Evolutionary conservation across 2,797 vertebrate species (phyloP).

Genomic region (Antrozous pallidus): DNA sequence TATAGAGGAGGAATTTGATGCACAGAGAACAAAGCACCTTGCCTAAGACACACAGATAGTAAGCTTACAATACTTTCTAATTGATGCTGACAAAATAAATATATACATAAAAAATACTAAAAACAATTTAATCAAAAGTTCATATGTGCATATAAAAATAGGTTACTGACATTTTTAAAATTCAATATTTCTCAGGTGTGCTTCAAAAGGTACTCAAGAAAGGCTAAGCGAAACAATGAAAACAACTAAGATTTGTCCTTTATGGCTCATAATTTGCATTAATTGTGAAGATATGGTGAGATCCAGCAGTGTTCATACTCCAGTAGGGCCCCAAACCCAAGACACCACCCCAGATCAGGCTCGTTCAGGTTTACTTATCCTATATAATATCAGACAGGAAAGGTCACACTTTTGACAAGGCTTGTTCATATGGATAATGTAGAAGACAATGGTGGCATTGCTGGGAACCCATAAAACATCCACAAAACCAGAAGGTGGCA

Average conservation of each 20-base stretch:
- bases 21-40: neutral
- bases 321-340: neutral
- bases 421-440: neutral
- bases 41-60: neutral
- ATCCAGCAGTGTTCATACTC: neutral
- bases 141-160: neutral
- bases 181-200: neutral
- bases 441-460: neutral
- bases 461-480: neutral
- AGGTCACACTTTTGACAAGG: neutral
- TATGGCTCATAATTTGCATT: neutral
- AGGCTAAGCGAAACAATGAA: neutral
- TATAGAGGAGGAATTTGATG: neutral
- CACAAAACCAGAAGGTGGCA: neutral
- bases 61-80: neutral
- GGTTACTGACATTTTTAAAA: neutral
- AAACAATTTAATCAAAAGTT: constrained; percentile 3
- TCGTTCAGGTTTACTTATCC: neutral
- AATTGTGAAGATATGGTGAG: neutral
- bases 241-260: neutral
- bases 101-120: neutral
- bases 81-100: neutral
- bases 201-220: neutral
- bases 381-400: neutral
- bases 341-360: neutral